Conservation (phyloP, 2,113 vertebrate species). For the Microcebus ravelobensis region DNA sequence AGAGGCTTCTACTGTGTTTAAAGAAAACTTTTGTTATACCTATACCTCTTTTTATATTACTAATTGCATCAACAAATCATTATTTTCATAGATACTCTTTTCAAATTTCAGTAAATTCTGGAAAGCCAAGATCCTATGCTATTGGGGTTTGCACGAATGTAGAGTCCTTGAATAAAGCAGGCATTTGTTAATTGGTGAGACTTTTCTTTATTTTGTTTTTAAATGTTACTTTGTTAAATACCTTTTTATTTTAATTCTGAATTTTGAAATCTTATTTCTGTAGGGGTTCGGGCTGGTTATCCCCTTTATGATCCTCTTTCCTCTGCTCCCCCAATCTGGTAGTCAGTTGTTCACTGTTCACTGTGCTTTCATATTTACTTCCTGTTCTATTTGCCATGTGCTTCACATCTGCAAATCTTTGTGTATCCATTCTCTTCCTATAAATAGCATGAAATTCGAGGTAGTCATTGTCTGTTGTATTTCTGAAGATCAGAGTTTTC, state of each 20-base stretch:
- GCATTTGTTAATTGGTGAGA: background rate
- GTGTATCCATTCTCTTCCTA: background rate
- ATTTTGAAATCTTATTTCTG: background rate
- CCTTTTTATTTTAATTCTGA: background rate
- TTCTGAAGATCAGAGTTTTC: constrained; percentile 19
- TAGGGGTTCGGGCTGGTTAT: background rate
- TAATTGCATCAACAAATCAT: background rate
- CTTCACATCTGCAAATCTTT: background rate
- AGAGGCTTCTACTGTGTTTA: background rate
- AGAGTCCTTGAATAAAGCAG: background rate
- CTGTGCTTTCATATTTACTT: constrained; percentile 16
- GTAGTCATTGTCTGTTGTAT: background rate
- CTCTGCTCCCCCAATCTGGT: background rate
- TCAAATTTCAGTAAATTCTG: background rate
- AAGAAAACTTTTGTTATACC: background rate
- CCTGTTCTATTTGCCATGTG: background rate
- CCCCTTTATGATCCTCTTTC: rapidly evolving
- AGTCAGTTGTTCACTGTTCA: background rate
- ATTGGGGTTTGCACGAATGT: background rate
- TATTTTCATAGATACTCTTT: background rate
- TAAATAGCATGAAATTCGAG: constrained; percentile 15
- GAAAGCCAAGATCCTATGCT: background rate
- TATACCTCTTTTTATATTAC: constrained; percentile 13
- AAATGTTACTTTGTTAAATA: background rate
- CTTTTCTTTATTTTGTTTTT: background rate